Conservation (phyloP, 1,140 invertebrate genomes). For the Lordiphosa clarofinis region DNA sequence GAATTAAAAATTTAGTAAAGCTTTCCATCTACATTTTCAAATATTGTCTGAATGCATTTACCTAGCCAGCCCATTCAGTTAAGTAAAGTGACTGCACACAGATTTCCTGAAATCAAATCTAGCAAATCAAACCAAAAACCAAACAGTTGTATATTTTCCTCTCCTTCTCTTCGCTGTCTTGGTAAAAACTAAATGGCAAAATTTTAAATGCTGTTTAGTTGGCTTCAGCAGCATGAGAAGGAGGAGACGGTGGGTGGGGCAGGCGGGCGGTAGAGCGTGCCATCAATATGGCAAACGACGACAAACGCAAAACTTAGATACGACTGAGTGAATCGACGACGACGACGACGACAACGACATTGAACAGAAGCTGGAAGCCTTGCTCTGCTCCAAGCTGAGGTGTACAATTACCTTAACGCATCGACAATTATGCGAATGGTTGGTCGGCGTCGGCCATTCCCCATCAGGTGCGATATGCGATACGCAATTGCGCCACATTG, state of each 20-base stretch:
- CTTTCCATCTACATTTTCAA: too few species aligned
- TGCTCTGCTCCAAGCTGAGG: constrained; percentile 51
- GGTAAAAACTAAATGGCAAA: constrained; percentile 49
- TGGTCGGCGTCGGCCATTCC: constrained; percentile 35
- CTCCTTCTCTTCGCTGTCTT: constrained; percentile 26
- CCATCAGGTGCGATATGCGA: constrained; percentile 78
- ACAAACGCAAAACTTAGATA: constrained; percentile 68
- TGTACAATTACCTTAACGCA: constrained; percentile 80
- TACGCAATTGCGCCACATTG: constrained; percentile 74
- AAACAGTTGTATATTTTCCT: constrained; percentile 39
- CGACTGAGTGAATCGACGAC: constrained; percentile 60
- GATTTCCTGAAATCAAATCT: constrained; percentile 78
- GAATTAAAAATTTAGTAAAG: too few species aligned
- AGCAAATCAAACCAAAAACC: constrained; percentile 73
- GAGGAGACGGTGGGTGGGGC: not conserved
- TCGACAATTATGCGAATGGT: constrained; percentile 80
- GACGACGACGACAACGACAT: constrained; percentile 33
- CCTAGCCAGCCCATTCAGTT: constrained; percentile 34
- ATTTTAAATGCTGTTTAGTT: constrained; percentile 51
- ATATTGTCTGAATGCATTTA: constrained; percentile 33
- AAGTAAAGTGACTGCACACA: constrained; percentile 32
- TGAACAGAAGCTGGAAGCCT: constrained; percentile 58
- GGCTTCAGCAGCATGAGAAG: not conserved
- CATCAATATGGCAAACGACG: constrained; percentile 73
- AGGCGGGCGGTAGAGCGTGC: constrained; percentile 60